Evolutionary conservation across 2,888 invertebrate genomes (phyloP), one percentile per base, ranked within the genome.

Genomic region (Monoplex corrugatus): DNA sequence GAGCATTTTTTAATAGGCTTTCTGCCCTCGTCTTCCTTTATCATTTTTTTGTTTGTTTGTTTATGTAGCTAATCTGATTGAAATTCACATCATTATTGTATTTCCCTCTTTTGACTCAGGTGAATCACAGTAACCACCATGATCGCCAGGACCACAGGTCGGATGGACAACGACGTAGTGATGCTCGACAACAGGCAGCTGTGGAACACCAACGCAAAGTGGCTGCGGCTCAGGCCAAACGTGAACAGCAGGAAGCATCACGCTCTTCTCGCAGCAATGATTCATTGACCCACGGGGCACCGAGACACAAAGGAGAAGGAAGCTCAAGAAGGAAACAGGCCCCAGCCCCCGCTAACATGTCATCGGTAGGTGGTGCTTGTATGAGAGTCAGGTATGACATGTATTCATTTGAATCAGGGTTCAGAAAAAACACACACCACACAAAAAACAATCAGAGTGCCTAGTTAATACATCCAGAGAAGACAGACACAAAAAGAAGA

Each of bases 121-220:
- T 68, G 63, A 63, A 85, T n/a, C 68, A 89, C 45, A 86, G 83
- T 83, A 83, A 35, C 89, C 86, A 57, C 86, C 89, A 72, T 40
- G 82, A 43, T 10, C 84, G 80, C 8, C 75, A 75, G 38, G 72
- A 89, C 78, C 78, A 75, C 35, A 50, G 86, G 23, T 44, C 75
- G 38, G 85, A 89, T 3, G 75, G 63, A 16, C 84, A 89, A 40
- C 85, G 84, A 35, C 43, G 28, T 38, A 57, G 32, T 1, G 84
- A 85, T 0, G 85, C 40, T 28, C 28, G 50, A 43, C 89, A 86
- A 40, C 40, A 78, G 32, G 43, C 50, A 6, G 89, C 45, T 10
- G 0, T 82, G 82, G 87, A 89, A 0, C 82, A 89, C 44, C 82
- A 89, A 19, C 72, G 78, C 6, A 44, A 72, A 44, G 86, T 82